Evolutionary conservation across 1,140 invertebrate genomes (phyloP), one percentile per base, ranked within the genome.

Genomic region (Sminthurides bifidus): DNA sequence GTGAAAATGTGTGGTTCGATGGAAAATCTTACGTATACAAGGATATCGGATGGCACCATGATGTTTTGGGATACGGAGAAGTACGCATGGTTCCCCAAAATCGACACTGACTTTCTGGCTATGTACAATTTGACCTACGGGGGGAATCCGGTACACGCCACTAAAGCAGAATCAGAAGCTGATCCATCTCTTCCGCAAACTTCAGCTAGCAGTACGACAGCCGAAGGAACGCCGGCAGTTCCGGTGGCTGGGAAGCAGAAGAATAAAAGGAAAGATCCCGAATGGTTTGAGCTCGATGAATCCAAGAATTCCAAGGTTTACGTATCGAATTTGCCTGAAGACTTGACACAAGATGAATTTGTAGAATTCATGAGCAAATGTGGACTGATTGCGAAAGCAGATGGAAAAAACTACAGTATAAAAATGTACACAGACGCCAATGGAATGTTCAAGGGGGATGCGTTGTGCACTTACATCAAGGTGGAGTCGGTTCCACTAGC

Each of bases 271-370:
- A 64, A 56, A 54, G 63, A 68, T 60, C 64, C 74, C 67, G 77
- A 82, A 55, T 98, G 95, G 96, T 97, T 98, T 75, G 84, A 98
- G 41, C 72, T 92, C 15, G 83, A 92, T 64, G 85, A 93, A 46
- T 77, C 83, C n/a, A 84, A 87, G 65, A 97, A 95, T 66, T 94
- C 90, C 1, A 94, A 95, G 72, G 92, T 99, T 1, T 99, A 99
- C 76, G 91, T 98, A 1, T 83, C 83, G 6, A 90, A 92, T 69
- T 75, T 99, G 56, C 94, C 95, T 0, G 61, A 79, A 45, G 87
- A 94, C 66, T 83, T 92, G 35, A 93, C 84, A 0, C 82, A 95
- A 67, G 82, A 94, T 58, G 85, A 90, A 69, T 85, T 93, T 73
- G 77, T 85, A 8, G 84, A 91, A 68, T 70, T 97, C 12, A 96